These are phyloP conservation scores for Tholera decimalis DNA, from an alignment of 2,888 invertebrate species.

Conservation along the genomic window DNA sequence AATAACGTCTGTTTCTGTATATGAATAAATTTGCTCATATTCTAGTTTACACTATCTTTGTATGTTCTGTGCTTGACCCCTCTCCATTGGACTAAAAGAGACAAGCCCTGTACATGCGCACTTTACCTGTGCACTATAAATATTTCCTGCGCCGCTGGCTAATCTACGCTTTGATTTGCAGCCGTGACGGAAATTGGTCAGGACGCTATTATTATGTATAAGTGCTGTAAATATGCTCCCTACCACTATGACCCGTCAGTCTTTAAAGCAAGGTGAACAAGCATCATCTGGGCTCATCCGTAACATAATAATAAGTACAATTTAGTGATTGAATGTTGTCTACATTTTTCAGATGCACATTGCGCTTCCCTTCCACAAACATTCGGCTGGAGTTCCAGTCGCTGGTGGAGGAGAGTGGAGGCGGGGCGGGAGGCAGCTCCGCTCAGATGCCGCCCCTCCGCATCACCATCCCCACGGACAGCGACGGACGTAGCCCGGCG, in stretches of 20 bases:
- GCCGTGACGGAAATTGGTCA: too few species aligned
- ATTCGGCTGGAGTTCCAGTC: conserved; percentile 98
- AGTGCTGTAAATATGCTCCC: too few species aligned
- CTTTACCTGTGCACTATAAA: too few species aligned
- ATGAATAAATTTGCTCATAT: background rate
- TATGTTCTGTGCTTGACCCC: too few species aligned
- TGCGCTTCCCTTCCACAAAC: conserved; percentile 99
- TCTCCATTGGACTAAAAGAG: too few species aligned
- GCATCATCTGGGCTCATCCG: too few species aligned
- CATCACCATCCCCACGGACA: conserved; percentile 96
- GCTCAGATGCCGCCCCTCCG: conserved; percentile 94
- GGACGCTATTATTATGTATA: too few species aligned
- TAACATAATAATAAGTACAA: background rate
- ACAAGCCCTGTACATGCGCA: too few species aligned
- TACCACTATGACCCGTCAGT: too few species aligned
- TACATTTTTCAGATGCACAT: conserved; percentile 94
- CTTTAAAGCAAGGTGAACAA: too few species aligned
- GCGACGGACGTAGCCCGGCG: conserved; percentile 95
- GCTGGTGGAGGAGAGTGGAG: conserved; percentile 95
- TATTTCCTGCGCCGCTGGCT: too few species aligned
- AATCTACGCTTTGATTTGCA: too few species aligned
- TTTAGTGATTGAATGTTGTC: background rate
- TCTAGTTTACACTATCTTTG: background rate
- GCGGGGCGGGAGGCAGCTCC: conserved; percentile 85
- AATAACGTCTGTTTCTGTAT: background rate